Conservation (phyloP, 2,113 vertebrate genomes). For the Oncorhynchus clarkii region DNA sequence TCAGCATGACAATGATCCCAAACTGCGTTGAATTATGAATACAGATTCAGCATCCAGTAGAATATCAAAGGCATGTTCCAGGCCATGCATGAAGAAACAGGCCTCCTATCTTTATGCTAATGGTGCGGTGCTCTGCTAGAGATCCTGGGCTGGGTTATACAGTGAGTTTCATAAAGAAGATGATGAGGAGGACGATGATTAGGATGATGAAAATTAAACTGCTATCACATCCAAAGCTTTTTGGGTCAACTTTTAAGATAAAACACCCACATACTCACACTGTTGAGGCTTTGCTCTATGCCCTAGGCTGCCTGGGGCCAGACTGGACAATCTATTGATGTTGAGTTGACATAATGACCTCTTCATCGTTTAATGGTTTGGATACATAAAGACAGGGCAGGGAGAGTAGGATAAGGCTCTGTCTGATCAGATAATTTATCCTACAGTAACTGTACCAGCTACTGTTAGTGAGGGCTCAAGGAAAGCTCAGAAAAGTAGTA, state of each 20-base stretch:
- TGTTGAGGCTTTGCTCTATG: slow-evolving; percentile 11
- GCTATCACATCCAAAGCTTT: neutral
- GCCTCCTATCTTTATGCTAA: slow-evolving; percentile 58
- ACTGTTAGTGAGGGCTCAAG: no score
- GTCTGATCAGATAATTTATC: slow-evolving; percentile 48
- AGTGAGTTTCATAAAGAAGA: neutral
- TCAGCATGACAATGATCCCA: no score
- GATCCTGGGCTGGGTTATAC: neutral
- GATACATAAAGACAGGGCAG: neutral
- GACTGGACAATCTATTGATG: slow-evolving; percentile 44
- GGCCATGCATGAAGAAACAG: slow-evolving; percentile 53
- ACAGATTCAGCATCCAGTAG: slow-evolving; percentile 50
- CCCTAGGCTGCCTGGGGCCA: slow-evolving; percentile 29
- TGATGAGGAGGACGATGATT: neutral
- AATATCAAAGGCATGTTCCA: slow-evolving; percentile 60
- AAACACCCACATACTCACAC: neutral
- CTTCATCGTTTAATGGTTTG: neutral
- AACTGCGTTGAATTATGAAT: slow-evolving; percentile 70
- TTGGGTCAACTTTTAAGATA: neutral
- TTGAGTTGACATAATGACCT: slow-evolving; percentile 60
- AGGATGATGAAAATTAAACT: neutral
- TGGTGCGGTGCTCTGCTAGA: slow-evolving; percentile 11
- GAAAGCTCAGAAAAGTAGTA: neutral
- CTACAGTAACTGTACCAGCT: neutral
- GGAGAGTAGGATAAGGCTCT: slow-evolving; percentile 22